Evolutionary conservation across 64 coral and sea anemone genomes (phyloP), one percentile per base, ranked within the genome.

Genomic region (Orbicella faveolata): DNA sequence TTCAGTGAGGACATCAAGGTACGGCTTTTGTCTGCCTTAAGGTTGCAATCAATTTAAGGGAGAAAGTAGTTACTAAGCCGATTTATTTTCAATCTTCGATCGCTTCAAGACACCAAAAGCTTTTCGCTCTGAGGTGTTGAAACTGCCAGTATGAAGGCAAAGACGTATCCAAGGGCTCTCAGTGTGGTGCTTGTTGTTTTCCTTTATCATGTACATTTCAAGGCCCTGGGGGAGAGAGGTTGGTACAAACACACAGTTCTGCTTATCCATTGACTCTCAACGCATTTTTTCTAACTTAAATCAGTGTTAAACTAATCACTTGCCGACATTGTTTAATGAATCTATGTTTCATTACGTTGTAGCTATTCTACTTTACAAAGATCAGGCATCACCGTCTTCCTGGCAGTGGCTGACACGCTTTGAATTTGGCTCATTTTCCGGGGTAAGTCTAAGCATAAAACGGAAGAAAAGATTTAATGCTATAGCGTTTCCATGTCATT

Each of bases 381-480:
- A 72, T 61, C 63, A 84, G 14, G 70, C 52, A 12, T 2, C 37
- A 9, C 21, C 66, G 19, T 21, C 66, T 69, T 84, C 82, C 34
- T 84, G 82, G 82, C 34, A 84, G 9, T 84, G 82, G 82, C 12
- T 70, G 11, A 52, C 82, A 48, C 63, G 63, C 51, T 52, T 84
- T 11, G 64, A 84, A 64, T 84, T 84, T 52, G 82, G 82, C 3
- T 0, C 11, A 30, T 69, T 36, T 36, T 53, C 63, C 70, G 82
- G 82, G 82, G 82, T 84, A 52, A 84, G 82, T 67, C 1, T 26
- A 63, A 16, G 1, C 11, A 44, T 6, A 52, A 52, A 14, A 37
- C 4, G 21, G 5, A 21, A 2, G 18, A 39, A 8, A 44, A n/a
- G 19, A 9, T 4, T 41, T 41, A 41, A 41, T 41, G 4, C 9